Base-by-base conservation (phyloP, 2,888 invertebrate species). In the Latrodectus hesperus region DNA sequence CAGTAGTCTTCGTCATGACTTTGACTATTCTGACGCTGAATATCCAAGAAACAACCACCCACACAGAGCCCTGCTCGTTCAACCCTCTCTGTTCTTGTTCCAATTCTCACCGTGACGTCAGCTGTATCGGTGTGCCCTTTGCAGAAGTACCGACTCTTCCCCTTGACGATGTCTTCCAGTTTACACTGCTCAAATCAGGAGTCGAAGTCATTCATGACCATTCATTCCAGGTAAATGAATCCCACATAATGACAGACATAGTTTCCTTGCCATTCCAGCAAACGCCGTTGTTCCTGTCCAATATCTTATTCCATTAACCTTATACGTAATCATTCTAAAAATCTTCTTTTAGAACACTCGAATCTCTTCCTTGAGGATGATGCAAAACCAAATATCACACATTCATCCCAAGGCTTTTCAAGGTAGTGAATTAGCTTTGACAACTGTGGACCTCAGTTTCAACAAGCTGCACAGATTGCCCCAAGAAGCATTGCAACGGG, bases 11-110 rank as follows among this genome's bases (percentile, higher is more conserved):
- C 17, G 67, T 64, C 53, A 71, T 83, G 60, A 49, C 52, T 22
- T 22, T 76, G 81, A 70, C 72, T 38, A 38, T 72, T 26, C 38
- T 38, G 38, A 38, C 38, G 38, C 6, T 38, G 38, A 38, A 38
- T 38, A 12, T n/a, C 78, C n/a, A n/a, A 16, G 71, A 49, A 55
- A 51, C 72, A 8, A 5, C 26, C n/a, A 70, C 75, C 70, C 55
- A 74, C 38, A 22, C 79, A 89, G 90, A 86, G 22, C 89, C 89
- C 17, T 90, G 90, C 72, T 70, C 88, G 60, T 90, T 90, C 83
- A 89, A 90, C 81, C 84, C 88, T 53, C 81, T 89, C n/a, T 90
- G 90, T 60, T 65, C 88, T 5, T 90, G 90, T 64, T 81, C 77
- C 75, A 83, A 82, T 49, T 81, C 82, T 38, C 82, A 82, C 55